phyloP scores from a whole-genome alignment of 30 jellyfish, hydroid and myxozoan genomes.

The Nemopilema nomurai region DNA sequence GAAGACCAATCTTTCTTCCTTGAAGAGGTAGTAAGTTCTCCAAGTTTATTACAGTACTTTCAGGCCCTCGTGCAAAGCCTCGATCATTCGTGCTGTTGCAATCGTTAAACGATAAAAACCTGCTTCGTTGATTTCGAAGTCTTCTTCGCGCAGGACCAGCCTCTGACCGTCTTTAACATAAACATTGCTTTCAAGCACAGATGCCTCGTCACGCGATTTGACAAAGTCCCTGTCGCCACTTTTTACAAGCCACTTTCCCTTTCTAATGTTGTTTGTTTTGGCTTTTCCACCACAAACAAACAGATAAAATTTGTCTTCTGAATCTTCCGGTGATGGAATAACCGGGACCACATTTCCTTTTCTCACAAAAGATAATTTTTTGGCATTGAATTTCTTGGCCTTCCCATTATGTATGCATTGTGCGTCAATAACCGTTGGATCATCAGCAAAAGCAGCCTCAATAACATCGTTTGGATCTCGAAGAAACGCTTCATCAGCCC shows the following conservation, averaged over 20 bases:
- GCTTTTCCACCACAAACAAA: background rate
- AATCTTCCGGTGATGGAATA: background rate
- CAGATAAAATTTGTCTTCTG: background rate
- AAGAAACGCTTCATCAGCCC: constrained; percentile 19
- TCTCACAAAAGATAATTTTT: background rate
- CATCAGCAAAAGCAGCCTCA: background rate
- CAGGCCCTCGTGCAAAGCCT: background rate
- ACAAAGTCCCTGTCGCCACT: background rate
- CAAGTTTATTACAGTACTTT: background rate
- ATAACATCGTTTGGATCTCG: constrained; percentile 8
- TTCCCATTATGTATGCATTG: background rate
- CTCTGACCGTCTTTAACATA: background rate
- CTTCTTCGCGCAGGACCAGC: background rate
- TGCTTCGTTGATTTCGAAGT: background rate
- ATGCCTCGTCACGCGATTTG: background rate
- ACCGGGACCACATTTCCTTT: background rate
- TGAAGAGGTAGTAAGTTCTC: background rate
- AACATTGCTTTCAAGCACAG: background rate
- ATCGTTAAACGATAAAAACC: background rate
- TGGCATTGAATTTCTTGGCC: background rate
- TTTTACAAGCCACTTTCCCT: background rate
- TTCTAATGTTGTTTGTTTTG: background rate
- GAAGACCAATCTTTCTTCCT: background rate
- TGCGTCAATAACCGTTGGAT: background rate
- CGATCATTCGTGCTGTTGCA: background rate